phyloP scores from a whole-genome alignment of 2,888 invertebrate genomes.

The Eupithecia pulchellata region DNA sequence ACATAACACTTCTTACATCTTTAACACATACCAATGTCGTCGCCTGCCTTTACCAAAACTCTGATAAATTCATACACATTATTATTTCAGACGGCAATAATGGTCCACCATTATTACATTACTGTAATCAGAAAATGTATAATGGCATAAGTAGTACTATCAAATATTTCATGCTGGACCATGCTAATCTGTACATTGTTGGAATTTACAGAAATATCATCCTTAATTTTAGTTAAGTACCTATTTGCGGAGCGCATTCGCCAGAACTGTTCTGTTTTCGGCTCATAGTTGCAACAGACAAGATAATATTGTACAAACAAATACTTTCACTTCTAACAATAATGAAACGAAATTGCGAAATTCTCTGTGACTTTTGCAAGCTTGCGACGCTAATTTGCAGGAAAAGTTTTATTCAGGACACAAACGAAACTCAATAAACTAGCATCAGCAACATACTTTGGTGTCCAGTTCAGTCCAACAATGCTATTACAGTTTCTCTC shows the following conservation, averaged over 20 bases:
- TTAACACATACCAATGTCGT: neutral
- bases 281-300: neutral
- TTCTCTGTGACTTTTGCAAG: neutral
- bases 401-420: slow-evolving; percentile 16
- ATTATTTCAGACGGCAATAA: too few relatives aligned
- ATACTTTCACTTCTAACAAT: neutral
- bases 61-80: too few relatives aligned
- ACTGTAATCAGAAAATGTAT: neutral
- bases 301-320: neutral
- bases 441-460: slow-evolving; percentile 14
- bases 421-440: slow-evolving; percentile 22
- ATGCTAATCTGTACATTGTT: neutral
- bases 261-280: neutral
- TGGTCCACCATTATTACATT: too few relatives aligned
- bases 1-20: too few relatives aligned
- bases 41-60: too few relatives aligned
- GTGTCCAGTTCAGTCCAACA: slow-evolving; percentile 16
- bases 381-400: neutral
- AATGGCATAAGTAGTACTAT: neutral
- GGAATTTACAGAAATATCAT: neutral
- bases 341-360: slow-evolving; percentile 1
- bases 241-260: neutral
- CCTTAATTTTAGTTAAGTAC: neutral
- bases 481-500: slow-evolving; percentile 17
- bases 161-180: neutral